Evolutionary conservation across 2,888 invertebrate species (phyloP), one percentile per base, ranked within the genome.

Genomic region (Podotricha telesiphe): DNA sequence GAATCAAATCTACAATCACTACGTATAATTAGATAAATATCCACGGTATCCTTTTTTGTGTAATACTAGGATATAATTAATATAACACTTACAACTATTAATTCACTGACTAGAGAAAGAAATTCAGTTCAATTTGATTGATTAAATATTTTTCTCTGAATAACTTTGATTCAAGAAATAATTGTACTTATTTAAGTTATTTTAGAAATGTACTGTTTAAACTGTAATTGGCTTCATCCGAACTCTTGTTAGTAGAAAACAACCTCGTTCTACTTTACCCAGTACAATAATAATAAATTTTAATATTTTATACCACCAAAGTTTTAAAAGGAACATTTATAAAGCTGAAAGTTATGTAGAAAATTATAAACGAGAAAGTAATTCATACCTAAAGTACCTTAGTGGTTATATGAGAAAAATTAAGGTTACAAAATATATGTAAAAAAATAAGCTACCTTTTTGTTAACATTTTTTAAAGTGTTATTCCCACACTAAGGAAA

Each of bases 261-360:
- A 51, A 66, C 22, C 42, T 42, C 28, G 50, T 66, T 51, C 42
- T 28, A 66, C 28, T 66, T 42, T 28, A 22, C 50, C 28, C 22
- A 11, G 65, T n/a, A 47, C 28, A 53, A 66, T 40, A 40, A 58
- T 59, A 50, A 66, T 66, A 59, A 59, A 59, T 59, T 59, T 45
- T 42, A 66, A 59, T 66, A 59, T 67, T 42, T 50, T 67, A 59
- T 51, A 37, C 15, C 15, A 59, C 42, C 37, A 42, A 50, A 42
- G 48, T 51, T 58, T 28, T 59, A 42, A 48, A 19, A 48, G n/a
- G n/a, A 37, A 63, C 37, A 22, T 48, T 68, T 58, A 68, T 67
- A 51, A 66, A 51, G 51, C 37, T 17, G 56, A 56, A 40, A 61
- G 1, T 56, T 34, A 34, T 63, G 22, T 42, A 37, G 61, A 64